A percentile compares a stretch with the other conserved stretches of the same genome.
Evolutionary conservation across 2,888 invertebrate species (phyloP).

Genomic region (Crossocerus cetratus): DNA sequence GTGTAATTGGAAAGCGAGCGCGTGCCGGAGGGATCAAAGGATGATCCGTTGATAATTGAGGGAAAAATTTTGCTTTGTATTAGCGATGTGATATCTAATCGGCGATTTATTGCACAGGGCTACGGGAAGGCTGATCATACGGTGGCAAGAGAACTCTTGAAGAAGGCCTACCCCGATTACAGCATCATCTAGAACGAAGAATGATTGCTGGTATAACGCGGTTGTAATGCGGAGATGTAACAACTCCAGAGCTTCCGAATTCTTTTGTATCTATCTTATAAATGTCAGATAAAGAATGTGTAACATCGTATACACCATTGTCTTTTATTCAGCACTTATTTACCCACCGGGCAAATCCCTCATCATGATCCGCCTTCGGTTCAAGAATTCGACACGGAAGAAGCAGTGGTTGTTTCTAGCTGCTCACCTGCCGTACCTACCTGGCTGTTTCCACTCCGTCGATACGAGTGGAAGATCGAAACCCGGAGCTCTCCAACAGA

Average conservation of each 20-base stretch:
- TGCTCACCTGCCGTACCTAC: too few relatives aligned
- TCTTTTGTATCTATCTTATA: neutral
- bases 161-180: conserved; percentile 86
- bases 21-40: neutral
- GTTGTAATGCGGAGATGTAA: conserved; percentile 25
- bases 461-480: too few relatives aligned
- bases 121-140: conserved; percentile 95
- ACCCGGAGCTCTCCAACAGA: too few relatives aligned
- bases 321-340: neutral
- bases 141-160: conserved; percentile 85
- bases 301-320: neutral
- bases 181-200: conserved; percentile 89
- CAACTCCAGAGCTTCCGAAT: neutral
- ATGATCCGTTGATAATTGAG: neutral
- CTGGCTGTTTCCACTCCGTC: too few relatives aligned
- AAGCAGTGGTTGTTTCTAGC: too few relatives aligned
- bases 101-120: conserved; percentile 79
- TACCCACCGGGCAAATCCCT: too few relatives aligned
- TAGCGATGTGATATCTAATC: neutral
- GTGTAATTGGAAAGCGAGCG: neutral
- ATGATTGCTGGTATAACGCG: too few relatives aligned
- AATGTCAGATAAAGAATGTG: neutral
- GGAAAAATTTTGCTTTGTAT: neutral
- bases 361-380: too few relatives aligned
- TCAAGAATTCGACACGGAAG: too few relatives aligned